Evolutionary conservation across 2,888 invertebrate genomes (phyloP).

Genomic region (Onchidella celtica): DNA sequence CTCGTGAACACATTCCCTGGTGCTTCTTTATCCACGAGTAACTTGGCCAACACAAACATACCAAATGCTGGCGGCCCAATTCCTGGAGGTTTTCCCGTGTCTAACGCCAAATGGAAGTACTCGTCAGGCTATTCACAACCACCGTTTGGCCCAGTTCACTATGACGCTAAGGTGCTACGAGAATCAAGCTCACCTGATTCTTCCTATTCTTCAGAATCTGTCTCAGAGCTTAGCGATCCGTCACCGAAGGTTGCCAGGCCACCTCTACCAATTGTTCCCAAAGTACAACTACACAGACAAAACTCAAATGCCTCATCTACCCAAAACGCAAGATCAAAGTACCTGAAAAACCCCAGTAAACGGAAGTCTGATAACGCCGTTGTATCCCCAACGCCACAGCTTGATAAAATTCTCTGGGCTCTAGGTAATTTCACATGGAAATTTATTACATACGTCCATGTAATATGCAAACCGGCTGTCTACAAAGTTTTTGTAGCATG

Average conservation of each 20-base stretch:
- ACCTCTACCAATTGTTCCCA: background rate
- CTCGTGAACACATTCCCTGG: background rate
- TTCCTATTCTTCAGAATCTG: conserved; percentile 21
- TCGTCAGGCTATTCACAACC: no score
- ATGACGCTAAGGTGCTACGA: background rate
- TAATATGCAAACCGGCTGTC: no score
- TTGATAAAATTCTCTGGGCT: conserved; percentile 45
- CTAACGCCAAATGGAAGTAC: background rate
- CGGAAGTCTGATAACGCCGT: background rate
- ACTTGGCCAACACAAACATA: background rate
- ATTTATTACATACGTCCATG: background rate
- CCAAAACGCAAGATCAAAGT: conserved; percentile 2
- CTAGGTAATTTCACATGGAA: conserved; percentile 3
- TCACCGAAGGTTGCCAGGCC: background rate
- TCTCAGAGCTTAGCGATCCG: background rate
- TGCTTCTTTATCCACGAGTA: background rate
- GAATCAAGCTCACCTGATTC: conserved; percentile 18
- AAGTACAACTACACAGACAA: background rate
- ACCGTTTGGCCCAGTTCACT: no score
- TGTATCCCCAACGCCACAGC: conserved; percentile 9
- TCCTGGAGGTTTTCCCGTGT: background rate
- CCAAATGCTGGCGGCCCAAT: background rate
- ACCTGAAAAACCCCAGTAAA: background rate
- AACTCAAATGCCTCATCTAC: background rate
- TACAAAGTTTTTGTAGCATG: no score